Percentiles rank a stretch among this genome's conserved stretches.
phyloP scores from a whole-genome alignment of 2,797 vertebrate species.

The Microhierax caerulescens region DNA sequence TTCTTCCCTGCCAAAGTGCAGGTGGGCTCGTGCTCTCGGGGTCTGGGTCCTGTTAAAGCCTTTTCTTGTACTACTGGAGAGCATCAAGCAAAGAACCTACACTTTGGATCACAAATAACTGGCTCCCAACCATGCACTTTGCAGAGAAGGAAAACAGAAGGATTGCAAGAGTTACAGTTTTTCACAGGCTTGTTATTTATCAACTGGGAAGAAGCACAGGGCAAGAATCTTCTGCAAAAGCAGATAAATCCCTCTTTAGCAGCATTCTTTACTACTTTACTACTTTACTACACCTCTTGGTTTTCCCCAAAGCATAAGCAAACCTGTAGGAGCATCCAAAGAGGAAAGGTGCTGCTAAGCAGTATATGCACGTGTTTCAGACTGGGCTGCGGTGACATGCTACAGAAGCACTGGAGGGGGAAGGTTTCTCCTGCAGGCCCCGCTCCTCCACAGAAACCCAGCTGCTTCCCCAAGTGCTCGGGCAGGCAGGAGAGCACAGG shows the following conservation, averaged over 20 bases:
- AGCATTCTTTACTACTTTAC: not conserved
- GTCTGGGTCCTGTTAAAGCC: not conserved
- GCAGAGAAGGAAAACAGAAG: not conserved
- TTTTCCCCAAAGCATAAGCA: not conserved
- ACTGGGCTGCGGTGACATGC: not conserved
- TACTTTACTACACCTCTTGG: not conserved
- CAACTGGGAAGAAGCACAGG: not conserved
- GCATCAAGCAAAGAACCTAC: not conserved
- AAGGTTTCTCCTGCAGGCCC: not conserved
- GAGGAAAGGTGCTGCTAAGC: not conserved
- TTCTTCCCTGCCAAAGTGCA: not conserved
- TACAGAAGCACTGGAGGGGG: not conserved
- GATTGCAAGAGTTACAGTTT: not conserved
- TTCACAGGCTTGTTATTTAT: not conserved
- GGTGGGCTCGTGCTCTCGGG: not conserved
- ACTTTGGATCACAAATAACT: not conserved
- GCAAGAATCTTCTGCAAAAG: not conserved
- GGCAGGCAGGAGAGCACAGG: not conserved
- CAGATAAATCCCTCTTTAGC: not conserved
- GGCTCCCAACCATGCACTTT: not conserved
- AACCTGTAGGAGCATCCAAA: not conserved
- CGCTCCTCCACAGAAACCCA: not conserved
- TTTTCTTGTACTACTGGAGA: not conserved
- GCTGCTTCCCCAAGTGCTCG: rapidly evolving
- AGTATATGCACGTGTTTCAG: not conserved